Conservation (phyloP, 2,888 invertebrate genomes). For the Blomia tropicalis region DNA sequence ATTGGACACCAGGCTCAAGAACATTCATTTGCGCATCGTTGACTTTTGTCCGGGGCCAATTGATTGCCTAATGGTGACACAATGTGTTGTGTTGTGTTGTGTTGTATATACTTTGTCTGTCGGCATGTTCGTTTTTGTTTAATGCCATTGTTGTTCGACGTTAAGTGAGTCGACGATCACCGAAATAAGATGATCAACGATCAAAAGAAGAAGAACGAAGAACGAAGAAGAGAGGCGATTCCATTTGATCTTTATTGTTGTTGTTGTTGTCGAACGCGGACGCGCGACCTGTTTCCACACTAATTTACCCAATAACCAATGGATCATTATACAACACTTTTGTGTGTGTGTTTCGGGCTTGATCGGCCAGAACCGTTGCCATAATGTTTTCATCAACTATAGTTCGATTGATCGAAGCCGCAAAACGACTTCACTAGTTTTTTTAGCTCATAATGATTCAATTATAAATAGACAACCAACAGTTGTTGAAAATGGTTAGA, state of each 20-base stretch:
- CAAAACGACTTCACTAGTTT: neutral
- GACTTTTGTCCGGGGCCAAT: neutral
- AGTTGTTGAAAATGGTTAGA: too few species aligned
- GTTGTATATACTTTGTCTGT: neutral
- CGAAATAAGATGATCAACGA: too few species aligned
- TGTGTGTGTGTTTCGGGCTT: too few species aligned
- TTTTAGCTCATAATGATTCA: neutral
- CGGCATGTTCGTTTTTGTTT: neutral
- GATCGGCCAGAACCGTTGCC: neutral
- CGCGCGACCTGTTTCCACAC: neutral
- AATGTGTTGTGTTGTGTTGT: neutral
- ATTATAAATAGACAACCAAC: too few species aligned
- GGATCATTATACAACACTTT: slow-evolving; percentile 11
- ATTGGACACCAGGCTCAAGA: neutral
- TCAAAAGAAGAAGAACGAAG: too few species aligned
- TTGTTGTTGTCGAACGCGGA: neutral
- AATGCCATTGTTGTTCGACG: neutral
- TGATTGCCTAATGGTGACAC: slow-evolving; percentile 11
- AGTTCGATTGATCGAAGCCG: slow-evolving; percentile 8
- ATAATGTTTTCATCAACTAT: neutral
- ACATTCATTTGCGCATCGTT: slow-evolving; percentile 9
- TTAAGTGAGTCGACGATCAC: too few species aligned
- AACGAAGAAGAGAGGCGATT: too few species aligned
- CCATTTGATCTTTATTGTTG: neutral
- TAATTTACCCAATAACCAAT: neutral